phyloP scores from a whole-genome alignment of 2,113 vertebrate species.

The Anser cygnoides region DNA sequence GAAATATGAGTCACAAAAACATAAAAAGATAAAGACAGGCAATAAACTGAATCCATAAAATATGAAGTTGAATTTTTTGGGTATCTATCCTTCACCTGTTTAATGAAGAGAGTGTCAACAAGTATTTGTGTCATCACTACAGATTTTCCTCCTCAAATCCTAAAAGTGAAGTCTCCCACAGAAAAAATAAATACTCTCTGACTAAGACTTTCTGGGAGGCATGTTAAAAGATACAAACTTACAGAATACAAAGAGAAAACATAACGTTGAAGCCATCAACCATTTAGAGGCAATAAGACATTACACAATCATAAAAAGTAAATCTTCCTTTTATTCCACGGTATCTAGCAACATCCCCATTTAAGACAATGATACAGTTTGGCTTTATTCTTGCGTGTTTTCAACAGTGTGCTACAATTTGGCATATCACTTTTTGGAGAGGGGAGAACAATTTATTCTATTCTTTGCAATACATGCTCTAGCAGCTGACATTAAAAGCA shows the following conservation, averaged over 20 bases:
- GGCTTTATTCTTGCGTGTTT: background rate
- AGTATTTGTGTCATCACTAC: background rate
- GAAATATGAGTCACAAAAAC: background rate
- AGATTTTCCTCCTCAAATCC: background rate
- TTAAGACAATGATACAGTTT: background rate
- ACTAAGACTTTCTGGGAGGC: background rate
- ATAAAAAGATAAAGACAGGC: background rate
- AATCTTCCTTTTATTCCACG: background rate
- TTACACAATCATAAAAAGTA: background rate
- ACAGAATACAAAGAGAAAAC: background rate
- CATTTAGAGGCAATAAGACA: background rate
- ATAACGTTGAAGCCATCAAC: background rate
- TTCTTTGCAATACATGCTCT: background rate
- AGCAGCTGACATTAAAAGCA: background rate
- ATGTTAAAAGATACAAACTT: background rate
- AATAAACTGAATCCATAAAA: background rate
- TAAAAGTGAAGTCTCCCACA: background rate
- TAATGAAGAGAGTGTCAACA: background rate
- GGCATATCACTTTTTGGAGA: background rate
- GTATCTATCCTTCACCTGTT: background rate
- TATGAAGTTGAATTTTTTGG: background rate
- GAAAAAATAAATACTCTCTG: background rate
- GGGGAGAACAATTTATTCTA: background rate
- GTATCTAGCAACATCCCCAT: background rate
- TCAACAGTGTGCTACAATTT: background rate